Evolutionary conservation across 2,888 invertebrate genomes (phyloP), one percentile per base, ranked within the genome.

Genomic region (Metacarcinus magister): DNA sequence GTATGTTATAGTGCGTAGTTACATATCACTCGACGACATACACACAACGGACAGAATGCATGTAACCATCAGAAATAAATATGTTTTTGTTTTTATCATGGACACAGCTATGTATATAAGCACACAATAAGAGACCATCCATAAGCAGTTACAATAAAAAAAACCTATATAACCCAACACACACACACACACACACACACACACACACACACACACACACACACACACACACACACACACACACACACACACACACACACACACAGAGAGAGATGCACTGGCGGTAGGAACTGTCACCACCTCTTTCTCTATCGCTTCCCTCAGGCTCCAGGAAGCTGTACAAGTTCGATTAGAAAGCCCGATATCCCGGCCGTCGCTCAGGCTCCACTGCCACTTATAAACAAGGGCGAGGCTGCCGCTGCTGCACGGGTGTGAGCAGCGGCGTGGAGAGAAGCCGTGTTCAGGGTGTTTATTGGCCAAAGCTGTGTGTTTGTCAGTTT

Each of bases 171-270:
- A 48, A 13, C 13, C 10, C 48, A 48, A 54, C 54, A 54, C 54
- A 54, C 54, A 54, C 54, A 75, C 75, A 75, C 75, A 75, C 75
- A 75, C 75, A 75, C 75, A 75, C 75, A 75, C 75, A 75, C 67
- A 67, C 67, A 67, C 67, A 67, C 67, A 67, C n/a, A 67, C 67
- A 67, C 67, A 67, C 67, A 67, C 67, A 67, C 67, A 67, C 67
- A 67, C 67, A 67, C 67, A 67, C 67, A 32, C 82, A 32, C 82
- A 32, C 82, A 32, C 32, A 13, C 82, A 82, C 82, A 82, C 82
- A 82, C 82, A 82, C 82, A 82, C 82, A 82, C 82, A 82, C 82
- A 82, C 82, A 82, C 82, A 82, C 82, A 82, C 82, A 82, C 82
- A 82, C 82, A 82, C 82, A 82, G 32, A 82, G 32, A 82, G 13